Base-by-base conservation (phyloP, 2,888 invertebrate genomes). In the Craniophora ligustri region DNA sequence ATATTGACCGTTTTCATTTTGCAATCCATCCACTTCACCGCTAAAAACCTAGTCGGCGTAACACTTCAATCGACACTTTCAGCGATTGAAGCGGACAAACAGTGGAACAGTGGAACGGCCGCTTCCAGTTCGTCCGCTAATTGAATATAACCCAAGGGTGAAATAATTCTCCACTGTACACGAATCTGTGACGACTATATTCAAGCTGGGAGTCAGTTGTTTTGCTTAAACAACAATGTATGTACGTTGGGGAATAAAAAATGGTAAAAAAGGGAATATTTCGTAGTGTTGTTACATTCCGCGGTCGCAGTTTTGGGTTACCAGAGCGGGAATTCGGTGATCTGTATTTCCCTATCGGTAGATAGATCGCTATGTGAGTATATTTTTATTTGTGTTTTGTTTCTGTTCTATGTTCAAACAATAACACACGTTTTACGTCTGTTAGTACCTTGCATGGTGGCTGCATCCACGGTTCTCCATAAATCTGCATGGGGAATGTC, bases 401-500 rank as follows among this genome's bases (percentile, higher is more conserved):
- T 23, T 23, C 23, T 10, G 23, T 10, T n/a, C 10, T 26, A 26
- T n/a, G n/a, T n/a, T n/a, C n/a, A n/a, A n/a, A n/a, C n/a, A n/a
- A n/a, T n/a, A n/a, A n/a, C n/a, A n/a, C n/a, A n/a, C n/a, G n/a
- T n/a, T n/a, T n/a, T n/a, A n/a, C n/a, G n/a, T n/a, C n/a, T n/a
- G n/a, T n/a, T n/a, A n/a, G 21, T 91, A 98, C 97, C 87, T 98
- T 98, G 89, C 98, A 98, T 0, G 99, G 97, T 1, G 97, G 96
- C 85, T 99, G 99, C 97, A 98, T 97, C 99, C 99, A 99, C 0
- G 99, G 99, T 78, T 99, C 99, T 0, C 99, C 99, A 83, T 99
- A 99, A 39, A 99, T 98, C 92, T 99, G 99, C 98, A 99, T 98
- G 8, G 99, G 99, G 86, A 98, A 98, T 18, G 95, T 96, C 81